phyloP scores from a whole-genome alignment of 2,797 vertebrate genomes.

The Microctenopoma steveboyesi region DNA sequence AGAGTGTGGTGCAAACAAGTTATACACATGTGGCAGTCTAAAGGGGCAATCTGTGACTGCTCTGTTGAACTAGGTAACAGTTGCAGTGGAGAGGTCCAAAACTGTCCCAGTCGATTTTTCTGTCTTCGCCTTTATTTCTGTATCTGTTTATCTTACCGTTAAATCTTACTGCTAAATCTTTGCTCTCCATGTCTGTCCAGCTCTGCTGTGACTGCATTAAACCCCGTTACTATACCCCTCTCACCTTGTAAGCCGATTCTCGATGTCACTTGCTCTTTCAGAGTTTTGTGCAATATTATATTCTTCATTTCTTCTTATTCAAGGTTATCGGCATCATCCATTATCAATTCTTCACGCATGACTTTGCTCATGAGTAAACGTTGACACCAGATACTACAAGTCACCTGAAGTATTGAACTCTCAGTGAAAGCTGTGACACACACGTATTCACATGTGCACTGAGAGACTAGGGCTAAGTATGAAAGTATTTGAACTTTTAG shows the following conservation, averaged over 20 bases:
- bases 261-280: not conserved
- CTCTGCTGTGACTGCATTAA: conserved; percentile 28
- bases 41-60: conserved; percentile 35
- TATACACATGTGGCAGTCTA: conserved; percentile 52
- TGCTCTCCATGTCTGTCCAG: conserved; percentile 1
- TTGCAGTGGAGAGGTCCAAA: conserved; percentile 21
- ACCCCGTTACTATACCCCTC: not conserved
- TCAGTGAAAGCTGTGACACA: conserved; percentile 10
- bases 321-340: not conserved
- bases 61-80: conserved; percentile 21
- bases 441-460: conserved; percentile 1
- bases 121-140: conserved; percentile 4
- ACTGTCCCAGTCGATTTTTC: conserved; percentile 26
- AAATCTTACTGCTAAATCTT: not conserved
- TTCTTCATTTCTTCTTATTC: not conserved
- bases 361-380: conserved; percentile 23
- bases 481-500: no score
- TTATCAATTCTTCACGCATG: conserved; percentile 2
- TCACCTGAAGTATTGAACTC: conserved; percentile 16
- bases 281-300: not conserved
- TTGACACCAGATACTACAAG: conserved; percentile 25
- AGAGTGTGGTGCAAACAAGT: conserved; percentile 65
- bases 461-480: not conserved
- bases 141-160: conserved; percentile 1
- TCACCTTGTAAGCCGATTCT: conserved; percentile 12